Percentiles rank a stretch among this genome's conserved stretches.
phyloP scores from a whole-genome alignment of 2,797 vertebrate genomes.

The Ispidina lecontei region DNA sequence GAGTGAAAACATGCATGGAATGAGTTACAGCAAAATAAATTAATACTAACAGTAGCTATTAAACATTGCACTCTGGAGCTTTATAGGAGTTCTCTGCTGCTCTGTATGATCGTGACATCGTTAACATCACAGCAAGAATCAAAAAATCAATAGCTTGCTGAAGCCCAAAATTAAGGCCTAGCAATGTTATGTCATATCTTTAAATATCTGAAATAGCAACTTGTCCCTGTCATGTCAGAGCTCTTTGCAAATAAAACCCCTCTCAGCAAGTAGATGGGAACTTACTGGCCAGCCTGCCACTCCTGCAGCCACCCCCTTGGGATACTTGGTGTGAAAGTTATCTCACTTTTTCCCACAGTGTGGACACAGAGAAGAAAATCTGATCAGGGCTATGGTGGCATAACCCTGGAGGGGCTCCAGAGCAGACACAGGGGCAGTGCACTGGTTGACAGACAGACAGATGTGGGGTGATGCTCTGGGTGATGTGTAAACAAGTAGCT shows the following conservation, averaged over 20 bases:
- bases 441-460: not conserved
- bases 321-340: not conserved
- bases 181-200: not conserved
- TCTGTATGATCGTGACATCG: slow-evolving; percentile 61
- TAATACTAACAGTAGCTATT: slow-evolving; percentile 54
- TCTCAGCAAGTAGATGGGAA: slow-evolving; percentile 1
- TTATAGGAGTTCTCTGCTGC: slow-evolving; percentile 34
- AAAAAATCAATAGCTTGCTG: slow-evolving; percentile 66
- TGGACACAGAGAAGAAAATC: not conserved
- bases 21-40: slow-evolving; percentile 60
- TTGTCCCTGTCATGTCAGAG: slow-evolving; percentile 41
- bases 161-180: slow-evolving; percentile 60
- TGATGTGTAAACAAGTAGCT: not conserved
- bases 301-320: not conserved
- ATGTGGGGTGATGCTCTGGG: not conserved
- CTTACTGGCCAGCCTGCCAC: not conserved
- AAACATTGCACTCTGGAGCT: slow-evolving; percentile 54
- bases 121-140: slow-evolving; percentile 69
- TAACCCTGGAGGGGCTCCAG: not conserved
- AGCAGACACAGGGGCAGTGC: not conserved
- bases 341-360: not conserved
- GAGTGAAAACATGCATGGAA: not conserved
- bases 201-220: slow-evolving; percentile 27
- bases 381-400: not conserved
- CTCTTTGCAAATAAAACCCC: slow-evolving; percentile 24